A percentile compares a stretch with the other conserved stretches of the same genome.
Conservation (phyloP, 1,140 invertebrate genomes). For the Drosophila lowei region DNA sequence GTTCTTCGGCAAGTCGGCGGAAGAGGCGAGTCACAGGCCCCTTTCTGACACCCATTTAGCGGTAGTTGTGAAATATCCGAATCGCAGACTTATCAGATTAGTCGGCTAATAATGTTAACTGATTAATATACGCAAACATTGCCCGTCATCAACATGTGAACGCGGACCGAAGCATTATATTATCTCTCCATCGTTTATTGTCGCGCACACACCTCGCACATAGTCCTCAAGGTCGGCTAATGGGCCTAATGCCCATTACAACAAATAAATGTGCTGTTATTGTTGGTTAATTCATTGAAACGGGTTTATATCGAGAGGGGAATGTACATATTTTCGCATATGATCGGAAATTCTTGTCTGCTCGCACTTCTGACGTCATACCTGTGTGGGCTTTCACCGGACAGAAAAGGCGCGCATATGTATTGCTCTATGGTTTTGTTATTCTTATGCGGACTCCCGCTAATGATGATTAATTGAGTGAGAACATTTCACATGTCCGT, state of each 20-base stretch:
- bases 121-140: background rate
- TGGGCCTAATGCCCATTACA: conserved; percentile 9
- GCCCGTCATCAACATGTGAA: background rate
- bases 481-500: conserved; percentile 55
- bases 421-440: conserved; percentile 17
- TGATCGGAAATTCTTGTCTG: conserved; percentile 6
- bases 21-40: too few species aligned
- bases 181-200: conserved; percentile 2
- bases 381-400: conserved; percentile 18
- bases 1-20: too few species aligned
- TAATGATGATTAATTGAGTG: conserved; percentile 68
- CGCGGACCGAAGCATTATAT: too few species aligned
- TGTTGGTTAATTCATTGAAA: conserved; percentile 45
- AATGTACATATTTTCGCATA: conserved; percentile 4
- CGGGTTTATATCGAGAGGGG: conserved; percentile 39
- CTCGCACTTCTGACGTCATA: conserved; percentile 30
- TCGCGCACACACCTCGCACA: background rate
- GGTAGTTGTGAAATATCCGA: too few species aligned
- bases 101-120: conserved; percentile 1
- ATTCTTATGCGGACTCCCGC: conserved; percentile 22
- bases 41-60: too few species aligned
- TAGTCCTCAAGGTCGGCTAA: conserved; percentile 23
- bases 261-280: conserved; percentile 8
- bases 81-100: too few species aligned
- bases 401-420: background rate